phyloP scores from a whole-genome alignment of 2,113 vertebrate species.

The Mobula birostris region DNA sequence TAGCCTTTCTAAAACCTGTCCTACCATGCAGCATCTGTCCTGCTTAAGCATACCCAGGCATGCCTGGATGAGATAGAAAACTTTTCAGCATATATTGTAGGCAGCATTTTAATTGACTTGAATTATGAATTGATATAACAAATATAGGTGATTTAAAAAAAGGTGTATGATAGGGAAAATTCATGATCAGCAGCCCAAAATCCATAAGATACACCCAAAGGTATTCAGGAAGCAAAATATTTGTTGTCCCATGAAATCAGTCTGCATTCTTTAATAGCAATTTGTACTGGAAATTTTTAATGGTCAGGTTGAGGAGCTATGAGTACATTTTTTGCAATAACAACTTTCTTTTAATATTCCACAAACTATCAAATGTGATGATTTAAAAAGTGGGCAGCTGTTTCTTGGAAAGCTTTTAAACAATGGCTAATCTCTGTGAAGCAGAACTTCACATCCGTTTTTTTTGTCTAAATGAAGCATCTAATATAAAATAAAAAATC shows the following conservation, averaged over 20 bases:
- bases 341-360: not conserved
- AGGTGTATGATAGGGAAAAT: too few species aligned
- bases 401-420: conserved; percentile 29
- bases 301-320: not conserved
- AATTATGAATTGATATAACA: too few species aligned
- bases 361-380: not conserved
- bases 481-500: conserved; percentile 30
- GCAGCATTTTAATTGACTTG: too few species aligned
- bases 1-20: too few species aligned
- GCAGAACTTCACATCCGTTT: conserved; percentile 19
- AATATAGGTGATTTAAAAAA: too few species aligned
- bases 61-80: too few species aligned
- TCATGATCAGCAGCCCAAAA: too few species aligned
- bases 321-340: conserved; percentile 13
- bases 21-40: too few species aligned
- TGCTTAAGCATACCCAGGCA: too few species aligned
- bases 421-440: conserved; percentile 17
- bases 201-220: too few species aligned
- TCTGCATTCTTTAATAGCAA: not conserved
- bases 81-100: too few species aligned
- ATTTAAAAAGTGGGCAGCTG: conserved; percentile 20
- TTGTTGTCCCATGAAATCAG: not conserved
- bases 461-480: conserved; percentile 26
- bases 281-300: conserved; percentile 15
- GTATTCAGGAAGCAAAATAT: too few species aligned